Evolutionary conservation across 2,113 vertebrate species (phyloP).

Genomic region (Heliornis fulica): DNA sequence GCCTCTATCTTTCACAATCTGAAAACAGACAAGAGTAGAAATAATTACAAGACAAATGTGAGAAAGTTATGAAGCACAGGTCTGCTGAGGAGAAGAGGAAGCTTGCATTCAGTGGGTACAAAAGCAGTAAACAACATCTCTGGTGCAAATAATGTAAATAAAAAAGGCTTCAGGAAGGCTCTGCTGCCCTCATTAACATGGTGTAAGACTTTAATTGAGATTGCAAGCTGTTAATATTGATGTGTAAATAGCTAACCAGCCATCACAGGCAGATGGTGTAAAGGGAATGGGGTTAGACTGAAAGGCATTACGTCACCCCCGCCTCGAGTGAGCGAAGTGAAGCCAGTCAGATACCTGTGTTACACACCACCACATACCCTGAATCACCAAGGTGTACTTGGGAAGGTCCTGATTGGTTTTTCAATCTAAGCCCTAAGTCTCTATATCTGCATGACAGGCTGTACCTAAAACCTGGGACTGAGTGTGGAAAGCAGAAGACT

Average conservation of each 20-base stretch:
- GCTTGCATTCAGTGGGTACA: neutral
- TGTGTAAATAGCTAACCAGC: neutral
- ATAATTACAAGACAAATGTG: neutral
- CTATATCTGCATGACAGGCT: neutral
- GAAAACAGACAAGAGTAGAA: neutral
- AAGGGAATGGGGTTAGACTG: neutral
- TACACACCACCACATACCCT: neutral
- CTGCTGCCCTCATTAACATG: neutral
- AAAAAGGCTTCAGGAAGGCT: neutral
- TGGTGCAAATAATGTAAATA: neutral
- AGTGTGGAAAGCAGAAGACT: neutral
- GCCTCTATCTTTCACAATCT: neutral
- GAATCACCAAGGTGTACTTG: neutral
- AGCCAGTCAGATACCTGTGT: neutral
- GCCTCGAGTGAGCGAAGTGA: neutral
- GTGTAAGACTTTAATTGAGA: neutral
- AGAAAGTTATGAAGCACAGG: neutral
- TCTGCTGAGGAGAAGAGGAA: neutral
- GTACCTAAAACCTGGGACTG: neutral
- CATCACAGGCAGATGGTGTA: neutral
- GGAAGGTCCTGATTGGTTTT: neutral
- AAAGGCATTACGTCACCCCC: neutral
- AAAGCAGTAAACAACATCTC: neutral
- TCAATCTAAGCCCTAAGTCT: neutral
- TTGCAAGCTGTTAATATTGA: neutral